phyloP scores from a whole-genome alignment of 2,797 vertebrate species.

The Micromesistius poutassou region DNA sequence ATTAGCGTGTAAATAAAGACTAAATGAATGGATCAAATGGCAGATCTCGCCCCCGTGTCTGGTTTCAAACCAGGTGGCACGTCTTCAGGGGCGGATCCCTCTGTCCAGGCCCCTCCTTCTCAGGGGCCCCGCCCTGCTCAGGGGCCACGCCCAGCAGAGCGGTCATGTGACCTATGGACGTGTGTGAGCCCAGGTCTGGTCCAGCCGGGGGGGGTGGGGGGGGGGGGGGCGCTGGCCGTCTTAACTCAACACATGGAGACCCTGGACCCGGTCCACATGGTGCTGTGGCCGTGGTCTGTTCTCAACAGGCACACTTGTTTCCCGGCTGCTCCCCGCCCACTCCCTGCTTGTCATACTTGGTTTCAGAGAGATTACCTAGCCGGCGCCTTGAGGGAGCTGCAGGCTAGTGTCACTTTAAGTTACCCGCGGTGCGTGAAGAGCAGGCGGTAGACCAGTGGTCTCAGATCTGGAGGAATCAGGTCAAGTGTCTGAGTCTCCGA shows the following conservation, averaged over 20 bases:
- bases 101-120: no score
- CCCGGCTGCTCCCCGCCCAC: conserved; percentile 13
- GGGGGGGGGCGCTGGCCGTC: no score
- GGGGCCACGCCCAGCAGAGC: background rate
- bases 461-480: conserved; percentile 75
- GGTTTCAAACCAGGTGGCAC: background rate
- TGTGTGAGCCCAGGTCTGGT: background rate
- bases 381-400: conserved; percentile 84
- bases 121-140: background rate
- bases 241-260: background rate
- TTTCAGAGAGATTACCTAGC: conserved; percentile 70
- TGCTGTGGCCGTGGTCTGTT: background rate
- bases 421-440: conserved; percentile 83
- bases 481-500: conserved; percentile 66
- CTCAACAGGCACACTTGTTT: background rate
- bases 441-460: conserved; percentile 63
- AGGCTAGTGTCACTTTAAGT: conserved; percentile 96
- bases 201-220: no score
- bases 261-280: background rate
- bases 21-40: no score
- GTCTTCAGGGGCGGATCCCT: no score
- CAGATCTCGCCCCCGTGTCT: conserved; percentile 2
- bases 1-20: no score
- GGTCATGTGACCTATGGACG: background rate
- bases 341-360: conserved; percentile 70